phyloP scores from a whole-genome alignment of 2,888 invertebrate genomes.

The Diloba caeruleocephala region DNA sequence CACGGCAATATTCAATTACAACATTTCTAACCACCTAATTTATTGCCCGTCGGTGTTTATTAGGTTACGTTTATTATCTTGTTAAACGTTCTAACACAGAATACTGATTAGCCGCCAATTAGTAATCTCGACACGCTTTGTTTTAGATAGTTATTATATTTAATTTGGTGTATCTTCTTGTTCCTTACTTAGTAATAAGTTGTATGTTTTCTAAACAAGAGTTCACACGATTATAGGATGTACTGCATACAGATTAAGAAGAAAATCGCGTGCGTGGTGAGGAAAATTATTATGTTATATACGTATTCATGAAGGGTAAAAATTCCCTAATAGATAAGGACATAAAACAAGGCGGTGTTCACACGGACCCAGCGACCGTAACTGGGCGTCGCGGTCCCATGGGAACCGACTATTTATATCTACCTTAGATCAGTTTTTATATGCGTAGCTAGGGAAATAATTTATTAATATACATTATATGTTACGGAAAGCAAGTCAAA shows the following conservation, averaged over 20 bases:
- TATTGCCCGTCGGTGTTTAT: slow-evolving; percentile 31
- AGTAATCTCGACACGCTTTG: slow-evolving; percentile 40
- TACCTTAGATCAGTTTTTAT: slow-evolving; percentile 22
- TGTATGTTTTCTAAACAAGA: slow-evolving; percentile 5
- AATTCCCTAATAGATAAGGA: slow-evolving; percentile 17
- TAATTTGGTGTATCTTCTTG: slow-evolving; percentile 17
- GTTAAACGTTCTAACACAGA: slow-evolving; percentile 48
- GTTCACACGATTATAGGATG: slow-evolving; percentile 3
- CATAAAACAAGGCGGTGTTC: slow-evolving; percentile 41
- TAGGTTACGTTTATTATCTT: slow-evolving; percentile 42
- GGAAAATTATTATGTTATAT: background rate
- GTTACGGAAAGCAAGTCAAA: slow-evolving; percentile 7
- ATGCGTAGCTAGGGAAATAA: slow-evolving; percentile 26
- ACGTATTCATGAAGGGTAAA: slow-evolving; percentile 21
- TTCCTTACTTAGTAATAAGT: slow-evolving; percentile 26
- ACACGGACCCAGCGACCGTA: slow-evolving; percentile 52
- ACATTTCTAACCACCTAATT: slow-evolving; percentile 25
- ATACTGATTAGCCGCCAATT: slow-evolving; percentile 48
- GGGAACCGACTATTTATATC: slow-evolving; percentile 51
- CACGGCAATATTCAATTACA: slow-evolving; percentile 16
- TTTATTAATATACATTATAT: slow-evolving; percentile 17
- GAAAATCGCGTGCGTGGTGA: background rate
- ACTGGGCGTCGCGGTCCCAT: slow-evolving; percentile 46
- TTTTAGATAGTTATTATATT: slow-evolving; percentile 34
- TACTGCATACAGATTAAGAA: background rate